Base-by-base conservation (phyloP, 2,113 vertebrate genomes). In the Chaetops frenatus region DNA sequence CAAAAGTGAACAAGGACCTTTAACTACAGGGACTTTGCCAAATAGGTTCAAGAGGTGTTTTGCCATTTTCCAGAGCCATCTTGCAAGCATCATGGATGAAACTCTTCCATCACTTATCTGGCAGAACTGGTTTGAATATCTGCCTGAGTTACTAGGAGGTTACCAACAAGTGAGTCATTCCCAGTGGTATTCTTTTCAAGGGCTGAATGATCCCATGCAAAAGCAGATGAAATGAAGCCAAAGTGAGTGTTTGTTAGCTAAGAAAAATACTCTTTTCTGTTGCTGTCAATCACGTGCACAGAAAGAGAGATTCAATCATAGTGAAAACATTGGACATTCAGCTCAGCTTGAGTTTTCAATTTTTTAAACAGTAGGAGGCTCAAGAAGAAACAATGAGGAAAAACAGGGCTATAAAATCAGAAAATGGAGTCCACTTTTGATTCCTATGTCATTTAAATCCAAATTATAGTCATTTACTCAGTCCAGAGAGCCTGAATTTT, bases 271-370 rank as follows among this genome's bases (percentile, higher is more conserved):
- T 86, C 9, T 74, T 81, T 86, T 92, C 61, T 84, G 56, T 44
- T 86, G 28, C 28, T 93, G 64, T 90, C 92, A 95, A 50, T 94
- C 86, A 80, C 5, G 0, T 86, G 77, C 54, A 80, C 74, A 78
- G 71, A 84, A 67, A 73, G 67, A 92, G 80, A 83, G 93, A 97
- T 85, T 96, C 78, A 91, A 66, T 96, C 91, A 92, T 76, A 88
- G 72, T 73, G 76, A 95, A 81, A 67, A 74, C 80, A 89, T 65
- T 96, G 94, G 92, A 92, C 76, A 79, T 96, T 96, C 89, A 96
- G 73, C 79, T 95, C 95, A 95, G 94, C 84, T 90, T 97, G 95
- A 82, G 93, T 97, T 98, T 98, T 96, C 96, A 96, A 97, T 98
- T 97, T 97, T 94, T 82, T 95, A 85, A 97, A 88, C 88, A 96